Evolutionary conservation across 2,888 invertebrate genomes (phyloP), one percentile per base, ranked within the genome.

Genomic region (Parelbella ahira): DNA sequence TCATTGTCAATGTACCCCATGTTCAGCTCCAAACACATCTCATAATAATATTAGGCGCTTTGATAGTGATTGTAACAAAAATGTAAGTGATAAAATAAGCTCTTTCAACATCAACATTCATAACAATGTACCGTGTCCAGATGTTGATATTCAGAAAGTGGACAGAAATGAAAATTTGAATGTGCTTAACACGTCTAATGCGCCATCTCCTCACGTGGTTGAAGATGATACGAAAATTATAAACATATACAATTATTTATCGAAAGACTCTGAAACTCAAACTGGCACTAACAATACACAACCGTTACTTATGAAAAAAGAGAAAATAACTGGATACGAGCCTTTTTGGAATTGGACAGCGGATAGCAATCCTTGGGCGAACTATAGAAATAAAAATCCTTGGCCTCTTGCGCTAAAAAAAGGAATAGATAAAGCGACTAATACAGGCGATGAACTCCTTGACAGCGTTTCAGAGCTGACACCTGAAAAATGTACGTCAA

Each of bases 291-390:
- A 3, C 2, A 27, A 7, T 4, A 4, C 3, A 13, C 13, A 3
- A 10, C 10, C 4, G 9, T 10, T 4, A 1, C 15, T 2, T 5
- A 7, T 29, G 8, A 29, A 15, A n/a, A 37, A 28, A 8, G 27
- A 20, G 1, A 37, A 11, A 6, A 15, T 37, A 6, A 28, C 27
- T 4, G 37, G 37, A 3, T 9, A 19, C 6, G 37, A 37, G 11
- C 12, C 27, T n/a, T 37, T 37, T 12, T 37, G 37, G 37, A 28
- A 37, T 7, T 37, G 37, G 37, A 36, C 36, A 5, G 4, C 24
- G 1, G 10, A 34, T 4, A 13, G 2, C 27, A 13, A 8, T 29
- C 29, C 3, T 2, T 2, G 3, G 15, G 15, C 29, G 8, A 29
- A 9, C 1, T n/a, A 15, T 8, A 7, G 8, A 1, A 29, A 7